Base-by-base conservation (phyloP, 2,113 vertebrate genomes). In the Brachionichthys hirsutus region DNA sequence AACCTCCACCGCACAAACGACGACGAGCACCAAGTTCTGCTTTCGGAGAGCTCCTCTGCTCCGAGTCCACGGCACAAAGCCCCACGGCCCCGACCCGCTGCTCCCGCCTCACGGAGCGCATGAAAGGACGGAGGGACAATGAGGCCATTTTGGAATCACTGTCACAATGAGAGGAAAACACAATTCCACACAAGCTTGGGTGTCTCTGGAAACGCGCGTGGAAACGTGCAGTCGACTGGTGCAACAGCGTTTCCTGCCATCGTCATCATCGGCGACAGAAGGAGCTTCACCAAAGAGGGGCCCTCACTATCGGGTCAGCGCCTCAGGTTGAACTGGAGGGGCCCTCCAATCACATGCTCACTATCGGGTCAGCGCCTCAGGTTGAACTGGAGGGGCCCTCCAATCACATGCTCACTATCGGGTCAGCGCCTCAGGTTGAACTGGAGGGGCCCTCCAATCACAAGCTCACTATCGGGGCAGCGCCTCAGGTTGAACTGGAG, bases 151-250 rank as follows among this genome's bases (percentile, higher is more conserved):
- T 80, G 75, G 78, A 78, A 86, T 74, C 63, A 45, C 69, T 50
- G 46, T 63, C 83, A 89, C 90, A 91, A 91, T 88, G 45, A 82
- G 80, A 89, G 88, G 90, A 91, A 91, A 86, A 85, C 62, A 78
- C 77, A 81, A 78, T 54, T 77, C 62, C 81, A 74, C 73, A 64
- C 46, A 48, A 62, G 76, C 70, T 67, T 75, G 82, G 86, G 86
- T 84, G 85, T 87, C 72, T 80, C 70, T 81, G 72, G 67, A 84
- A 85, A 81, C 69, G 62, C 63, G 75, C 70, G 64, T 88, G 77
- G 85, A 88, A 89, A 78, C 72, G n/a, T 6, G 14, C 77, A 58
- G 57, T 10, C 52, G 35, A 55, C 44, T 30, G 60, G 47, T 18
- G 11, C 30, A 30, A 35, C 52, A 19, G 9, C 14, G 69, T 71